Conservation (phyloP, 1,140 invertebrate genomes). For the Bombus impatiens region DNA sequence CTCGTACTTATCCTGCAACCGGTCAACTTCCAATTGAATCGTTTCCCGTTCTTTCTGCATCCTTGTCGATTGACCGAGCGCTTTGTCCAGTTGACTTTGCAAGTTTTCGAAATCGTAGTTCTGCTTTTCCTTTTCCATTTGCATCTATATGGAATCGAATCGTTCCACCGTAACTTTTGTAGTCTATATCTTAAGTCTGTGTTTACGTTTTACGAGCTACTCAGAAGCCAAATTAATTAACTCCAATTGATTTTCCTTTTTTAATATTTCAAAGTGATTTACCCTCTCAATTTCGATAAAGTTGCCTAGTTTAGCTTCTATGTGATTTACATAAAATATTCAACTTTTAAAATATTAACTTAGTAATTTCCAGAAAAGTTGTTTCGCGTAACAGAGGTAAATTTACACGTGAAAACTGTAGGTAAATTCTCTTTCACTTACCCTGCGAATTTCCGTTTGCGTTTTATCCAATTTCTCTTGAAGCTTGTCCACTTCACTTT, state of each 20-base stretch:
- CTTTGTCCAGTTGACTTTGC: slow-evolving; percentile 95
- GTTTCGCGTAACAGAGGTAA: no score
- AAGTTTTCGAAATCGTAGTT: slow-evolving; percentile 94
- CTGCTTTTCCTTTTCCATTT: slow-evolving; percentile 95
- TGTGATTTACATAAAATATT: neutral
- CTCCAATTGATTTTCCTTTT: neutral
- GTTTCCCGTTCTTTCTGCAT: slow-evolving; percentile 95
- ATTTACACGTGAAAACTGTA: neutral
- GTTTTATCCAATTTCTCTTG: slow-evolving; percentile 93
- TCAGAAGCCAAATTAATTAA: neutral
- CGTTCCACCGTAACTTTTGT: neutral
- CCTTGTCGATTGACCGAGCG: slow-evolving; percentile 91
- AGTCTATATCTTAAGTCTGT: neutral
- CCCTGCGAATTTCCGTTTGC: slow-evolving; percentile 90
- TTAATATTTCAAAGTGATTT: no score
- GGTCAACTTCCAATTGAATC: slow-evolving; percentile 91
- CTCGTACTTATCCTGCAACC: slow-evolving; percentile 93
- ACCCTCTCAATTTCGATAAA: neutral
- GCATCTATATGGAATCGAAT: slow-evolving; percentile 83
- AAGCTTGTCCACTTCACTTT: slow-evolving; percentile 94
- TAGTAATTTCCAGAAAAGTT: neutral
- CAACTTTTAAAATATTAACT: no score
- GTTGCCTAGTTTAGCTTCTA: neutral
- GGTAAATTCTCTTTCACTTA: slow-evolving; percentile 77
- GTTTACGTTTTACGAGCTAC: neutral